phyloP scores from a whole-genome alignment of 2,113 vertebrate species.

The Amphilophus citrinellus region DNA sequence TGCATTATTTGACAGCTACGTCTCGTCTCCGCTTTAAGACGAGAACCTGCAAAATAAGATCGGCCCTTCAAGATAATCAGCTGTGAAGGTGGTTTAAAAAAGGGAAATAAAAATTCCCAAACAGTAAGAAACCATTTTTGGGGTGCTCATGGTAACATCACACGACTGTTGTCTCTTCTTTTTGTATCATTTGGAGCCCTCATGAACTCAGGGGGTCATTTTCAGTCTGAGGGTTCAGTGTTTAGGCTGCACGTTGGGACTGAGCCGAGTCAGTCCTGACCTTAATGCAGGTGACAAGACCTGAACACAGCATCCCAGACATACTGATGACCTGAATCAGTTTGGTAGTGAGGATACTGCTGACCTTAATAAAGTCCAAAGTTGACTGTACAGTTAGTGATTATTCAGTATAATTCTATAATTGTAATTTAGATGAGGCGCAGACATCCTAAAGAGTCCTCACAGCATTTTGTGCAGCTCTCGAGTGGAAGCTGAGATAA shows the following conservation, averaged over 20 bases:
- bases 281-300: neutral
- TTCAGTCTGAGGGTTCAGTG: neutral
- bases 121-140: too few relatives aligned
- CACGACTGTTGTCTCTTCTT: fast-evolving
- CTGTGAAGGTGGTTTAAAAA: neutral
- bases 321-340: neutral
- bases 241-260: neutral
- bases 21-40: neutral
- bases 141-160: too few relatives aligned
- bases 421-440: neutral
- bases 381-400: neutral
- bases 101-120: too few relatives aligned
- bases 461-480: fast-evolving
- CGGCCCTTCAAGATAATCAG: neutral
- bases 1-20: neutral
- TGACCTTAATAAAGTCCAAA: neutral
- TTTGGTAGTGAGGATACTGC: neutral
- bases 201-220: neutral
- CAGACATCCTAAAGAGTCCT: neutral
- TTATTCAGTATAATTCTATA: neutral
- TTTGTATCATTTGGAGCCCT: neutral
- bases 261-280: neutral
- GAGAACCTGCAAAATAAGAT: neutral
- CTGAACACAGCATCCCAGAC: neutral
- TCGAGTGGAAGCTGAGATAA: neutral